phyloP scores from a whole-genome alignment of 2,113 vertebrate species.

The Eublepharis macularius region DNA sequence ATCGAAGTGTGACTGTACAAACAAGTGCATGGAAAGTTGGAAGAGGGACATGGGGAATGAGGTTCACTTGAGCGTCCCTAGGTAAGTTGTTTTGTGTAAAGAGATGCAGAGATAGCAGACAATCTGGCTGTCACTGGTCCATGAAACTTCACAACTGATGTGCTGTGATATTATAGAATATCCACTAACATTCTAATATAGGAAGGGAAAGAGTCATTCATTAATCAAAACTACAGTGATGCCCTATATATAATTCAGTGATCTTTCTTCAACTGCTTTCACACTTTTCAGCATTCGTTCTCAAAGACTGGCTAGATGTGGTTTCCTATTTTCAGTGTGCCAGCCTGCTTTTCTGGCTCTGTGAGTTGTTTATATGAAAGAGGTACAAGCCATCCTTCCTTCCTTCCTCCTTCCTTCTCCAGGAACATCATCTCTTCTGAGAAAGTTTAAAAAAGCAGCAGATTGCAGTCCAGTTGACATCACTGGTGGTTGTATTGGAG shows the following conservation, averaged over 20 bases:
- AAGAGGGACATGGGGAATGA: too few species aligned
- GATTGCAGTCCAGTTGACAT: background rate
- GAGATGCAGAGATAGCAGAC: background rate
- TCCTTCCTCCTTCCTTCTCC: background rate
- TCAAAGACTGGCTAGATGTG: background rate
- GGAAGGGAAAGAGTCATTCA: background rate
- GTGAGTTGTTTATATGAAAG: constrained; percentile 29
- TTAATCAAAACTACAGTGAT: too few species aligned
- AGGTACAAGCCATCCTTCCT: background rate
- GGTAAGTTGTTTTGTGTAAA: too few species aligned
- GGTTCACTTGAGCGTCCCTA: too few species aligned
- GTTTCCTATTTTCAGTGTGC: constrained; percentile 10
- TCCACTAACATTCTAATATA: background rate
- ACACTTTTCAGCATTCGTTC: background rate
- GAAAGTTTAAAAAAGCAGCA: constrained; percentile 1
- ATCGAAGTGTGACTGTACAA: too few species aligned
- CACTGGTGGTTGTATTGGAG: background rate
- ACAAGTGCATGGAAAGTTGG: too few species aligned
- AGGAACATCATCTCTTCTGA: constrained; percentile 1
- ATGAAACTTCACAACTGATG: background rate
- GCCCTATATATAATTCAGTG: background rate
- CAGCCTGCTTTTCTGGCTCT: constrained; percentile 33
- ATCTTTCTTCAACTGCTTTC: background rate
- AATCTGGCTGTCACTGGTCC: background rate
- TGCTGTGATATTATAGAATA: background rate